Evolutionary conservation across 2,113 vertebrate genomes (phyloP), one percentile per base, ranked within the genome.

Genomic region (Heterochromis multidens): DNA sequence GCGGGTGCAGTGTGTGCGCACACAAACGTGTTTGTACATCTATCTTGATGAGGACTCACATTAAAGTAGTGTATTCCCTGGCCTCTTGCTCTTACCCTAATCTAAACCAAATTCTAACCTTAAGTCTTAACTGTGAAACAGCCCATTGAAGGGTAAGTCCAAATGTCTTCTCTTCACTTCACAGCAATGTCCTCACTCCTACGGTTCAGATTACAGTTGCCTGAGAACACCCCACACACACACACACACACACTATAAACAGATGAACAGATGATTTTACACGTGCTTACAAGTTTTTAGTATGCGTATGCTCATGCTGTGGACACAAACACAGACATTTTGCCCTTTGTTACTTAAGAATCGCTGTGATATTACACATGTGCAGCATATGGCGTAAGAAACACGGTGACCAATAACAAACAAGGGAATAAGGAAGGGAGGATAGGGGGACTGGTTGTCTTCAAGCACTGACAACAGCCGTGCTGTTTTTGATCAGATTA

Each of bases 401-500:
- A 94, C 81, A 93, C 4, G 54, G 11, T 54, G 77, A 92, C 78
- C 88, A 80, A 93, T 85, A 91, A 86, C 83, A 83, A 91, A 85
- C 83, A 76, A 67, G 40, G 82, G 83, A 70, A 46, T 27, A 56
- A 25, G 43, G 60, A 77, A 72, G 46, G 25, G 14, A 65, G 67
- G 67, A 67, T 49, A 60, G 11, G 54, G 31, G 67, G 80, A 82
- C 16, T 29, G 43, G 27, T 25, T 86, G 70, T 84, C 56, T 84
- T 86, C 82, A 85, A 89, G 82, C 60, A 19, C 40, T 79, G 54
- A 90, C 83, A 92, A 91, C 77, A 91, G 65, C 84, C 35, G 27
- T 72, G 10, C 58, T 87, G 59, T 77, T 86, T 93, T 89, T 93
- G 87, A 92, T 92, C 86, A 81, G 81, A 88, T 88, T 87, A 83